These are phyloP conservation scores for Saccostrea echinata DNA, from an alignment of 1,140 invertebrate species.

Conservation along the genomic window DNA sequence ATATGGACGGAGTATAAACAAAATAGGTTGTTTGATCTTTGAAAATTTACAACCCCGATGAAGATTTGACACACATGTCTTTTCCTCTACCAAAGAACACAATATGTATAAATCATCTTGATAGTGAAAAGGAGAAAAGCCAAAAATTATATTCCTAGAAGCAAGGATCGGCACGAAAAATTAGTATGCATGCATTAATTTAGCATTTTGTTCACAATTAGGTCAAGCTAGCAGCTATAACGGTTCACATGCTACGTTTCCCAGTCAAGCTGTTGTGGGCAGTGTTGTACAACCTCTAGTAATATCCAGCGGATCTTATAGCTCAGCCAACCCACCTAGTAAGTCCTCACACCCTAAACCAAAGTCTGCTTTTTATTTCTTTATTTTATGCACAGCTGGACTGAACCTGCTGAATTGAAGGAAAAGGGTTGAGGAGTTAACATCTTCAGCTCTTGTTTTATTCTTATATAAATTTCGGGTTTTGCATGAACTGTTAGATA, in stretches of 20 bases:
- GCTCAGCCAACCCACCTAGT: slow-evolving; percentile 53
- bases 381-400: neutral
- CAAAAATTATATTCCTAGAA: neutral
- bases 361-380: neutral
- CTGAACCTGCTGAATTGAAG: neutral
- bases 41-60: slow-evolving; percentile 10
- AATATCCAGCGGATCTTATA: slow-evolving; percentile 49
- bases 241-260: slow-evolving; percentile 53
- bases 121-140: neutral
- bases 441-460: neutral
- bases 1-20: slow-evolving; percentile 13
- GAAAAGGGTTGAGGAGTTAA: neutral
- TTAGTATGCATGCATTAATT: slow-evolving; percentile 31
- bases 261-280: slow-evolving; percentile 53
- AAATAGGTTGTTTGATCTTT: slow-evolving; percentile 16
- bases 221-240: slow-evolving; percentile 57
- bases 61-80: slow-evolving; percentile 30
- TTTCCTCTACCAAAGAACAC: neutral
- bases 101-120: neutral
- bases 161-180: neutral
- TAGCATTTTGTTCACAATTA: slow-evolving; percentile 44
- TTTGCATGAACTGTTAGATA: too few relatives aligned
- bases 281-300: slow-evolving; percentile 55
- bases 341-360: slow-evolving; percentile 46
- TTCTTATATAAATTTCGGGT: neutral